phyloP scores from a whole-genome alignment of 2,888 invertebrate genomes.

The Brachyopa scutellaris region DNA sequence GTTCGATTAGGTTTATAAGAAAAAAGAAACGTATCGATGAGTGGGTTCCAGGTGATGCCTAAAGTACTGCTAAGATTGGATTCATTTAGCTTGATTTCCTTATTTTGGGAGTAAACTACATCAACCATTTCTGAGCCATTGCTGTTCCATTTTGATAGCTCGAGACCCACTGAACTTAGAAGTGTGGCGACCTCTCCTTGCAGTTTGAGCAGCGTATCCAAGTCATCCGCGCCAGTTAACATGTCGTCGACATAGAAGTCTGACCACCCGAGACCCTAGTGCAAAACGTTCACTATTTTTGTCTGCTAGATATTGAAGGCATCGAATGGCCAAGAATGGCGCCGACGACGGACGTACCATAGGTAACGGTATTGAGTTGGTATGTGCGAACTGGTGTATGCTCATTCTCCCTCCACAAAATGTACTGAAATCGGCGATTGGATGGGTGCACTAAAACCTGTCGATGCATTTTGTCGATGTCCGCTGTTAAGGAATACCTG shows the following conservation, averaged over 20 bases:
- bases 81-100: conserved; percentile 17
- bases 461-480: too few relatives aligned
- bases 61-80: conserved; percentile 31
- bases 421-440: too few relatives aligned
- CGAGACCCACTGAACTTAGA: conserved; percentile 12
- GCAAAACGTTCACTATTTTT: too few relatives aligned
- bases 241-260: neutral
- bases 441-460: too few relatives aligned
- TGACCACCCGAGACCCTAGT: neutral
- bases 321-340: neutral
- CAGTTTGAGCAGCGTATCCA: neutral
- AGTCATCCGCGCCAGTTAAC: too few relatives aligned
- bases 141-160: conserved; percentile 9
- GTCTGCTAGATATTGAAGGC: neutral
- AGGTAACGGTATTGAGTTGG: too few relatives aligned
- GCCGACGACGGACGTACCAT: neutral
- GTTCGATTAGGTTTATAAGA: neutral
- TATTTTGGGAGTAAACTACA: neutral
- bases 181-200: conserved; percentile 5
- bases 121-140: conserved; percentile 1
- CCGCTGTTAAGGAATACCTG: too few relatives aligned
- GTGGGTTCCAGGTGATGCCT: conserved; percentile 23
- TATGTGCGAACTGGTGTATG: too few relatives aligned
- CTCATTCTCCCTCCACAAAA: too few relatives aligned
- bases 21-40: conserved; percentile 39